Conservation (phyloP, 2,888 invertebrate genomes). For the Cephus pygmeus region DNA sequence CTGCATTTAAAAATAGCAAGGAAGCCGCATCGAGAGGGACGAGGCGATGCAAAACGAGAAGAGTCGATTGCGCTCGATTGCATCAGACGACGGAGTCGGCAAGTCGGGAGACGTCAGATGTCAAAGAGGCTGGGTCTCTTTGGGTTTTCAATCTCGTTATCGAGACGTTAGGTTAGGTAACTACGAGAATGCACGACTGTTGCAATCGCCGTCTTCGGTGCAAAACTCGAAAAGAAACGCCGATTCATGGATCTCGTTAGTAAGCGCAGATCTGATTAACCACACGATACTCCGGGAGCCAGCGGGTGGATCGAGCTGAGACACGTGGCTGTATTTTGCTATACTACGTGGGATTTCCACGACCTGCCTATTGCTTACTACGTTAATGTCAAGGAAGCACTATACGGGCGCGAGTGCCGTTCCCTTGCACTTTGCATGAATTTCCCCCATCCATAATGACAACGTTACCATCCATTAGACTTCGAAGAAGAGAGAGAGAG, state of each 20-base stretch:
- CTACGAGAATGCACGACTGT: not conserved
- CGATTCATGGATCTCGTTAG: slow-evolving; percentile 24
- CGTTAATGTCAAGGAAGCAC: too few relatives aligned
- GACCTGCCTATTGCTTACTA: too few relatives aligned
- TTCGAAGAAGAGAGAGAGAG: slow-evolving; percentile 9
- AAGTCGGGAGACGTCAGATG: slow-evolving; percentile 30
- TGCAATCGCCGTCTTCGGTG: not conserved
- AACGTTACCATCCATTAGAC: too few relatives aligned
- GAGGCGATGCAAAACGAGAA: slow-evolving; percentile 13
- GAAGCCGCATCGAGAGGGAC: slow-evolving; percentile 35
- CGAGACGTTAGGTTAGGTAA: not conserved
- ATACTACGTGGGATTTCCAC: too few relatives aligned
- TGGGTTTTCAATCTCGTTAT: slow-evolving; percentile 18
- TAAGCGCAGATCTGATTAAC: slow-evolving; percentile 39
- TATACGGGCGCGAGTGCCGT: too few relatives aligned
- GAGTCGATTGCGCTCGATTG: slow-evolving; percentile 58
- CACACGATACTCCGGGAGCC: slow-evolving; percentile 16
- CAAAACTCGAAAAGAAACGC: not conserved
- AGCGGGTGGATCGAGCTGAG: not conserved
- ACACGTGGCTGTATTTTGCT: not conserved
- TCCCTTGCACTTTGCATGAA: too few relatives aligned
- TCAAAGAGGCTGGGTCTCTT: slow-evolving; percentile 30
- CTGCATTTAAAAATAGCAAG: slow-evolving; percentile 63
- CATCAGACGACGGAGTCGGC: slow-evolving; percentile 50
- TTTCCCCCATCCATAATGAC: too few relatives aligned